A percentile compares a stretch with the other conserved stretches of the same genome.
Evolutionary conservation across 2,113 vertebrate species (phyloP).

Genomic region (Leptodactylus fuscus): DNA sequence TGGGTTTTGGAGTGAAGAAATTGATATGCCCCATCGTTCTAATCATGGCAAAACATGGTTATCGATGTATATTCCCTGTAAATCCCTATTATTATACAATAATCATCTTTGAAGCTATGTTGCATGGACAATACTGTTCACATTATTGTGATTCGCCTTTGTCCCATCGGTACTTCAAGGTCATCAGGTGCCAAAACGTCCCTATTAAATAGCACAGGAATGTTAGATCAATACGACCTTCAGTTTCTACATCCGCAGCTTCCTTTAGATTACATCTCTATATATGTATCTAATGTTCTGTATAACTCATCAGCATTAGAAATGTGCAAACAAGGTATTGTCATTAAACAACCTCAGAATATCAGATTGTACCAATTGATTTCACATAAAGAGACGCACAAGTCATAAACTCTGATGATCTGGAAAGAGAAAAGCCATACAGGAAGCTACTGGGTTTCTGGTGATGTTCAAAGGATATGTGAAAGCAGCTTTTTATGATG

Average conservation of each 20-base stretch:
- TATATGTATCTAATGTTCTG: not conserved
- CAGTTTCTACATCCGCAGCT: conserved; percentile 11
- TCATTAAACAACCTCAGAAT: not conserved
- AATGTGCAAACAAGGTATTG: not conserved
- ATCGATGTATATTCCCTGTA: too few species aligned
- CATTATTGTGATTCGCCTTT: not conserved
- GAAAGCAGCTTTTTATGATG: not conserved
- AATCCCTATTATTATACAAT: too few species aligned
- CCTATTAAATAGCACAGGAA: not conserved
- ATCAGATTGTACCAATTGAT: conserved; percentile 11
- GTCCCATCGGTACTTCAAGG: not conserved
- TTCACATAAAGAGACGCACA: conserved; percentile 1
- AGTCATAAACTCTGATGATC: not conserved
- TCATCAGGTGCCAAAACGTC: not conserved
- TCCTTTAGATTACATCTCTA: conserved; percentile 1
- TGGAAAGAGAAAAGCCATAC: not conserved
- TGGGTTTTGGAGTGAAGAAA: too few species aligned
- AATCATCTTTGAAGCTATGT: too few species aligned
- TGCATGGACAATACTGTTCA: too few species aligned
- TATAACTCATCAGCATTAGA: not conserved
- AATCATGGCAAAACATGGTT: too few species aligned
- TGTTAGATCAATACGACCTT: conserved; percentile 34
- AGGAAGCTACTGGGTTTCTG: not conserved
- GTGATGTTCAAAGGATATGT: not conserved
- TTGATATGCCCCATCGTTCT: too few species aligned